Base-by-base conservation (phyloP, 2,113 vertebrate species). In the Pampusana beccarii region DNA sequence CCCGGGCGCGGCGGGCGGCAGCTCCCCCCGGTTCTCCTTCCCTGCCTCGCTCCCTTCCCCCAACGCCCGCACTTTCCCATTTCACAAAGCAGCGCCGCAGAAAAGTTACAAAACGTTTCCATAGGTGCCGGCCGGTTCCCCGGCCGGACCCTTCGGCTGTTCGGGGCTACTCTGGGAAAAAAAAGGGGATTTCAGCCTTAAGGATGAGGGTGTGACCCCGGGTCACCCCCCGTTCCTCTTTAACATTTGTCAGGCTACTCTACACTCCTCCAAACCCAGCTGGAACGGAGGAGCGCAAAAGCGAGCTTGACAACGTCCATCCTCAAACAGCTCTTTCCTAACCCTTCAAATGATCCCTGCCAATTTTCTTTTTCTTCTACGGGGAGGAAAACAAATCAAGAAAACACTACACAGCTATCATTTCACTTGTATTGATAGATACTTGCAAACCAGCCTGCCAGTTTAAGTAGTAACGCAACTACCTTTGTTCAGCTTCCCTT, bases 331-430 rank as follows among this genome's bases (percentile, higher is more conserved):
- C 60, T 83, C 94, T 87, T 90, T 90, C 93, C 77, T 74, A 86
- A 92, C 60, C 75, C 70, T 85, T 72, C 53, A 46, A 38, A 40
- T 34, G 50, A 70, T 66, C 80, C 93, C 38, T 71, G 88, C 80
- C 95, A 91, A 95, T 83, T 92, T 78, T 80, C 73, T 57, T 70
- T 36, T 53, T 85, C 74, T 88, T 48, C 79, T 88, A 81, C 66
- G 33, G 89, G 66, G 73, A 95, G 94, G 89, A 90, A 94, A 93
- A 93, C 90, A 93, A 90, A 92, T 38, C 92, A 86, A 95, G 92
- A 79, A 88, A 94, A 38, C 57, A 66, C 96, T 96, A 95, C 28
- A 16, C 96, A 97, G 96, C 79, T 74, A 26, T 90, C 50, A 42
- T 23, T 90, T 85, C 67, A 56, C 65, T 82, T 53, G 75, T 75